Evolutionary conservation across 2,113 vertebrate genomes (phyloP), one percentile per base, ranked within the genome.

Genomic region (Ramphastos sulfuratus): DNA sequence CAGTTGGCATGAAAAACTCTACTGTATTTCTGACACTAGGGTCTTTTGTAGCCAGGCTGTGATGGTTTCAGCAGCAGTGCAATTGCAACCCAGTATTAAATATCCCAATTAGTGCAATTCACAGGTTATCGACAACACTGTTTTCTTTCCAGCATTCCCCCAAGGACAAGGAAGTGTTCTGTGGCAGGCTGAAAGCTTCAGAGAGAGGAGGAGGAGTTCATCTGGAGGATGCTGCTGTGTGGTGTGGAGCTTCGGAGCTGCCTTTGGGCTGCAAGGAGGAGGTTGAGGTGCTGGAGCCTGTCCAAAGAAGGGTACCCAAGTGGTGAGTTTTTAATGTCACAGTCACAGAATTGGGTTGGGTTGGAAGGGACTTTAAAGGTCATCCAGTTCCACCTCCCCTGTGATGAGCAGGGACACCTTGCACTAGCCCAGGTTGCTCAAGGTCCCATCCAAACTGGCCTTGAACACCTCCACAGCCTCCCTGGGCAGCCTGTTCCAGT

Each of bases 81-180:
- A 79, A 87, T 94, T 85, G 76, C 84, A 71, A 79, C 14, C n/a
- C 2, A 35, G 88, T 90, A 96, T 96, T 92, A 92, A 93, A 95
- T 96, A 92, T 86, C 95, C 81, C 93, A 96, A 96, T 96, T 93
- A 96, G 96, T 2, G 73, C 85, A 2, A 42, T 84, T 88, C 80
- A 15, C 77, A 90, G 82, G 7, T 94, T 94, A 88, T 89, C 1
- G 50, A 93, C 80, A 44, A 30, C 44, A 7, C 88, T 65, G 61
- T n/a, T 64, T 76, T 58, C 93, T 31, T 78, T 81, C 90, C 90
- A 72, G 8, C 90, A 58, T 88, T 92, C 90, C 85, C 48, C 90
- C 70, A 3, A 64, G 89, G 89, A 72, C 72, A 92, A 80, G 83
- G 31, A 75, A 64, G 77, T 25, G 83, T 23, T 70, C 83, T 82